Evolutionary conservation across 2,113 vertebrate species (phyloP), one percentile per base, ranked within the genome.

Genomic region (Uropsilus gracilis): DNA sequence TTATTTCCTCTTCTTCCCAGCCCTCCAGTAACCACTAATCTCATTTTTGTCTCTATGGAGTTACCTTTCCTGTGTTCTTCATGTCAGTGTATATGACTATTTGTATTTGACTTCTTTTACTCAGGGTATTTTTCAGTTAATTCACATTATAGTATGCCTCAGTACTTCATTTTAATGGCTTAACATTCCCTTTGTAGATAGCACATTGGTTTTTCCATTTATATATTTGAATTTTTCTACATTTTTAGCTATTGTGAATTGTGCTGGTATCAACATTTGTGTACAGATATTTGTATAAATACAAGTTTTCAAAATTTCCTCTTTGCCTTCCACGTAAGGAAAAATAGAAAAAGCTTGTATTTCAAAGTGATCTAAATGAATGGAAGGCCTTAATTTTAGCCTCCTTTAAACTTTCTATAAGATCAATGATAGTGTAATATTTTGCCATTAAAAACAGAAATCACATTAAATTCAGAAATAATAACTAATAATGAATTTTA

Each of bases 321-420:
- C 37, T 32, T 71, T 39, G 20, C 37, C 2, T 13, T 53, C 18
- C 37, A 78, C 57, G 68, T 46, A 28, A 78, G 55, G 55, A 95
- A 90, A 91, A 92, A 71, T 61, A 48, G 63, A 53, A 53, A 53
- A n/a, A n/a, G 76, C 95, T 89, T 85, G 9, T 32, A 66, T 93
- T 55, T 75, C 13, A 92, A 86, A 96, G n/a, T 20, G 50, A 30
- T 8, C 84, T 66, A 0, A 13, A 44, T 73, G 30, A 89, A 75
- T 78, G 61, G 5, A 59, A 92, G 22, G 66, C 61, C 72, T 81
- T 92, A 82, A 93, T 69, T 50, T 81, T 53, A 32, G 66, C 72
- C 86, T 91, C 34, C 28, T 6, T 86, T 93, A 64, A 86, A 16
- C 17, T 85, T 73, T 50, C 66, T 89, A 4, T 46, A 64, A 94